Evolutionary conservation across 2,888 invertebrate genomes (phyloP).

Genomic region (Hypomecis punctinalis): DNA sequence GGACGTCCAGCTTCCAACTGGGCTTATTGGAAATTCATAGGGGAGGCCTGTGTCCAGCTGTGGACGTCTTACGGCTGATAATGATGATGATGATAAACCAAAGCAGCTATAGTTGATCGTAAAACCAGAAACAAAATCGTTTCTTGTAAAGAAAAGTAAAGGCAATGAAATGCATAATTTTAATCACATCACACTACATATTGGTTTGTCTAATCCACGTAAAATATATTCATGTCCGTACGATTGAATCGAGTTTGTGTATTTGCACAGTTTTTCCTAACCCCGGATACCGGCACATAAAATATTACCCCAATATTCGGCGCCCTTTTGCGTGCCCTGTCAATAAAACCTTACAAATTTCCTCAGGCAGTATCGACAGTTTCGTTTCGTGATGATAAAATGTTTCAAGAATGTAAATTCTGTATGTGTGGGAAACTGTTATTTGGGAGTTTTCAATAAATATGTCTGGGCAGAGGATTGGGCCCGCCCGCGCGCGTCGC

Average conservation of each 20-base stretch:
- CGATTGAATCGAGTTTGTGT: slow-evolving; percentile 37
- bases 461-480: slow-evolving; percentile 53
- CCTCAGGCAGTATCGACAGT: slow-evolving; percentile 38
- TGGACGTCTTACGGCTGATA: too few relatives aligned
- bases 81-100: too few relatives aligned
- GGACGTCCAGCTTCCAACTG: too few relatives aligned
- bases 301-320: slow-evolving; percentile 42
- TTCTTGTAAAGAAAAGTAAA: neutral
- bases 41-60: too few relatives aligned
- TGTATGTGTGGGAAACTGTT: slow-evolving; percentile 50
- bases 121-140: too few relatives aligned
- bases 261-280: slow-evolving; percentile 36
- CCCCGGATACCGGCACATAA: slow-evolving; percentile 37
- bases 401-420: slow-evolving; percentile 47
- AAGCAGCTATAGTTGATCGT: too few relatives aligned
- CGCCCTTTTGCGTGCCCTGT: slow-evolving; percentile 41
- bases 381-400: slow-evolving; percentile 43
- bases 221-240: slow-evolving; percentile 19
- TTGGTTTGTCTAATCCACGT: neutral
- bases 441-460: slow-evolving; percentile 56
- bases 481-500: slow-evolving; percentile 42
- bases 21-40: too few relatives aligned
- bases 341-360: slow-evolving; percentile 45
- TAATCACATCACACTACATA: neutral
- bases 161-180: neutral